Evolutionary conservation across 2,888 invertebrate genomes (phyloP).

Genomic region (Xanthia togata): DNA sequence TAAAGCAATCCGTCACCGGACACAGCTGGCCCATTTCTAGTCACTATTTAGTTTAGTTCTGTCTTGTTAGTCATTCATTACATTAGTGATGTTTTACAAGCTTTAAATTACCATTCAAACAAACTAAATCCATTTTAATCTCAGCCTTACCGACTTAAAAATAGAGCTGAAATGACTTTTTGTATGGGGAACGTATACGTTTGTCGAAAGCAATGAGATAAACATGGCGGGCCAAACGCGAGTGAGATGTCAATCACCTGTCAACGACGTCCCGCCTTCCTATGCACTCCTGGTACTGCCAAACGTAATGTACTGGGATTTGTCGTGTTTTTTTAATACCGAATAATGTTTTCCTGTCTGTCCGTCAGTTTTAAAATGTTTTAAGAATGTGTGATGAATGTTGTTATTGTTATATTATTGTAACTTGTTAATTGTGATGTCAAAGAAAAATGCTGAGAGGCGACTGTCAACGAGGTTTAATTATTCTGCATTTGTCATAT

Average conservation of each 20-base stretch:
- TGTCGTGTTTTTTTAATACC: constrained; percentile 71
- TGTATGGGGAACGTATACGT: constrained; percentile 46
- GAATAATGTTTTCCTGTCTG: constrained; percentile 71
- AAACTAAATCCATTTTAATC: constrained; percentile 53
- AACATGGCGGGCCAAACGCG: constrained; percentile 86
- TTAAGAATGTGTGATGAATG: constrained; percentile 72
- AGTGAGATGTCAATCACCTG: constrained; percentile 90
- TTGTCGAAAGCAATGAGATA: constrained; percentile 83
- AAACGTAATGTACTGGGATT: constrained; percentile 82
- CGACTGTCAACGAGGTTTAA: constrained; percentile 62
- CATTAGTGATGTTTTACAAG: constrained; percentile 85
- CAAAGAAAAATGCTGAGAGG: constrained; percentile 51
- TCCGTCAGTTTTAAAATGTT: constrained; percentile 67
- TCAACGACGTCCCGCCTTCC: constrained; percentile 86
- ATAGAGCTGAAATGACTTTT: constrained; percentile 51
- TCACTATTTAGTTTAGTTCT: constrained; percentile 88
- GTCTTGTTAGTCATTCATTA: constrained; percentile 90
- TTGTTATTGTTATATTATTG: constrained; percentile 62
- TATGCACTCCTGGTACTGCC: constrained; percentile 86
- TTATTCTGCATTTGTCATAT: constrained; percentile 34
- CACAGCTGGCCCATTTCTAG: constrained; percentile 88
- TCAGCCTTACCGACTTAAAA: constrained; percentile 54
- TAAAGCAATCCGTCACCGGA: constrained; percentile 86
- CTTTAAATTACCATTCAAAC: constrained; percentile 40
- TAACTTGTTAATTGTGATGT: constrained; percentile 65